These are phyloP conservation scores for Bryconaethiops microstoma DNA, from an alignment of 2,797 vertebrate genomes.

Conservation along the genomic window DNA sequence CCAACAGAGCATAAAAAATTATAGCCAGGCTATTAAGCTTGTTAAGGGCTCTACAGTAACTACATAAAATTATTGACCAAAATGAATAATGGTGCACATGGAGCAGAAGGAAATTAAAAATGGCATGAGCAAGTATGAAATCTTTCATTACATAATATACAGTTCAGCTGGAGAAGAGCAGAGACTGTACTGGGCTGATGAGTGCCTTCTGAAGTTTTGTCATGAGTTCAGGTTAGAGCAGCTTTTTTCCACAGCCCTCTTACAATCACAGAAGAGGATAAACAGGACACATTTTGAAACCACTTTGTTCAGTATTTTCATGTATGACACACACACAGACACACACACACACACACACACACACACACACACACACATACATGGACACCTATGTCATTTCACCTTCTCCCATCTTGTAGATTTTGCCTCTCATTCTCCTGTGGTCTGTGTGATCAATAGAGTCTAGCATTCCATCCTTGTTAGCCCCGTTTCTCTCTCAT, in stretches of 20 bases:
- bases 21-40: neutral
- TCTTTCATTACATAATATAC: constrained; percentile 16
- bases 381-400: neutral
- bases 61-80: constrained; percentile 4
- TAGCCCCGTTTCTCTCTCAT: constrained; percentile 17
- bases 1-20: neutral
- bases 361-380: neutral
- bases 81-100: neutral
- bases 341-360: too few relatives aligned
- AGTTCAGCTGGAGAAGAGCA: neutral
- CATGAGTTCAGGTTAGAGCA: neutral
- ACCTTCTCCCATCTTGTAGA: constrained; percentile 17
- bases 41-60: neutral
- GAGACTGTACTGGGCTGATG: neutral
- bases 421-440: constrained; percentile 22
- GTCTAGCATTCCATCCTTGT: constrained; percentile 21
- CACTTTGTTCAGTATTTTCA: too few relatives aligned
- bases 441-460: constrained; percentile 40
- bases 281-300: too few relatives aligned
- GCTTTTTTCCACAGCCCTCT: neutral
- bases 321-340: constrained; percentile 22
- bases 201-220: neutral
- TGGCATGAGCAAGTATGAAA: neutral
- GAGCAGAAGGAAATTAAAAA: neutral
- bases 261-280: constrained; percentile 18